Percentiles rank a stretch among this genome's conserved stretches.
Conservation (phyloP, 2,797 vertebrate genomes). For the Chloroceryle amazona region DNA sequence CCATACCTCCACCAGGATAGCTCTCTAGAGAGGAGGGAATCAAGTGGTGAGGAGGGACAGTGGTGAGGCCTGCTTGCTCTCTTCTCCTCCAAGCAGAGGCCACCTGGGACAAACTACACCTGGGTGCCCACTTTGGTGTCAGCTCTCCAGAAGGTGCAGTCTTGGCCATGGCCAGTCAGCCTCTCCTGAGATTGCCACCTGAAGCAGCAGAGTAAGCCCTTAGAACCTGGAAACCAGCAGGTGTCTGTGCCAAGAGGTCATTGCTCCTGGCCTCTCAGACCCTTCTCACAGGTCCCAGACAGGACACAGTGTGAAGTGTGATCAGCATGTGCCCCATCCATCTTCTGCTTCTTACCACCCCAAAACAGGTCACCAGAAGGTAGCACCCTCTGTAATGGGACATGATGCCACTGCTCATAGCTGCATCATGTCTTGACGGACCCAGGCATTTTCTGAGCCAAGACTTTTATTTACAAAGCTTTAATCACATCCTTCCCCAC, state of each 20-base stretch:
- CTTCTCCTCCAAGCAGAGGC: fast-evolving
- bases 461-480: slow-evolving; percentile 20
- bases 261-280: not conserved
- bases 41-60: fast-evolving
- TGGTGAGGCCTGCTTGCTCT: not conserved
- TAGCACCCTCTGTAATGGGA: not conserved
- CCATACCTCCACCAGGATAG: fast-evolving
- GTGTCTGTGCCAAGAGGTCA: not conserved
- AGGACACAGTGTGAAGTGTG: fast-evolving
- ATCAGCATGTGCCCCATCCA: not conserved
- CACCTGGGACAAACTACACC: not conserved
- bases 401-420: fast-evolving
- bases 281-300: not conserved
- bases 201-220: not conserved
- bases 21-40: not conserved
- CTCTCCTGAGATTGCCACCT: not conserved
- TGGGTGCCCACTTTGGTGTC: not conserved
- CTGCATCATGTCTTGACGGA: not conserved
- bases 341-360: not conserved
- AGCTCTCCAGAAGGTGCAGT: not conserved
- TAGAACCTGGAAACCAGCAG: not conserved
- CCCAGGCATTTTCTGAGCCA: not conserved
- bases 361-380: not conserved
- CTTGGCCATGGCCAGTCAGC: not conserved
- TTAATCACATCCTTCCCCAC: slow-evolving; percentile 53